Evolutionary conservation across 2,888 invertebrate genomes (phyloP).

Genomic region (Lasioglossum pauxillum): DNA sequence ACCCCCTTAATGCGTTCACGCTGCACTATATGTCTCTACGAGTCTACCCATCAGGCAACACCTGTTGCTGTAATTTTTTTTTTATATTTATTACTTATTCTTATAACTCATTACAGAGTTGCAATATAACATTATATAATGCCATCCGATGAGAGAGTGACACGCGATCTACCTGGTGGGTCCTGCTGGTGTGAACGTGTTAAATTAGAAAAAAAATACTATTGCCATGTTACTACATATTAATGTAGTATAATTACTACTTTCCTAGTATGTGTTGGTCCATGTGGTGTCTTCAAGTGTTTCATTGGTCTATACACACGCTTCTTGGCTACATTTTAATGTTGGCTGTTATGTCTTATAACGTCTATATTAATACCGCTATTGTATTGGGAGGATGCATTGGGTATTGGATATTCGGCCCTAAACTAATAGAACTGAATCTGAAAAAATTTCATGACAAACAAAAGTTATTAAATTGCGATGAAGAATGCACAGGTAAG

Average conservation of each 20-base stretch:
- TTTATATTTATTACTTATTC: not conserved
- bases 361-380: conserved; percentile 88
- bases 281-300: conserved; percentile 84
- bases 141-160: not conserved
- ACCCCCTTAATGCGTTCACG: not conserved
- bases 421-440: conserved; percentile 85
- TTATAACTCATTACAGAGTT: not conserved
- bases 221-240: not conserved
- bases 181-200: not conserved
- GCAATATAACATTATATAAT: not conserved
- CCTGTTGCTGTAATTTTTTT: not conserved
- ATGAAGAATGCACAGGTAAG: conserved; percentile 79
- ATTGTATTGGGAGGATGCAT: conserved; percentile 88
- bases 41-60: not conserved
- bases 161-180: not conserved
- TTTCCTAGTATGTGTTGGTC: conserved; percentile 75
- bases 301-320: conserved; percentile 86
- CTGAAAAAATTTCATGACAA: conserved; percentile 84
- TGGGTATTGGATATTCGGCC: conserved; percentile 87
- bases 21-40: not conserved
- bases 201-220: not conserved
- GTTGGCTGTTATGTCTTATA: conserved; percentile 91
- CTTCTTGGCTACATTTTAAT: conserved; percentile 89
- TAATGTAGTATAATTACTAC: conserved; percentile 6
- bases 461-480: conserved; percentile 73